Base-by-base conservation (phyloP, 2,113 vertebrate genomes). In the Leiothrix lutea region DNA sequence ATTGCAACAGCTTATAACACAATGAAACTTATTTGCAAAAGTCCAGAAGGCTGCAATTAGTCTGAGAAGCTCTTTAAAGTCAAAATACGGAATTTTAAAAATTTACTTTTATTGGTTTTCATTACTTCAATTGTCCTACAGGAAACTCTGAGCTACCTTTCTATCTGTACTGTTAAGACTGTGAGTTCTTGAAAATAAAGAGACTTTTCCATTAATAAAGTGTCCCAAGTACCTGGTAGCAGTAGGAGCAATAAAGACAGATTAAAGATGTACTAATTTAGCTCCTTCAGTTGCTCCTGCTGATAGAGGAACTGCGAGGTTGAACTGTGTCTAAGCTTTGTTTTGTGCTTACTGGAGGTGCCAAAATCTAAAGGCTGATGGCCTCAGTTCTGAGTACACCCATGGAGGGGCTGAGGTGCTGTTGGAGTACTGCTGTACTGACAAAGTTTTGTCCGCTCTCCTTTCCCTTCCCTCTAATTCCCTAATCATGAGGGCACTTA, bases 1-100 rank as follows among this genome's bases (percentile, higher is more conserved):
- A 73, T 56, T 95, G 72, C 72, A 94, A 84, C 47, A 89, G 80
- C 61, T 88, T 86, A 40, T 88, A 88, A 80, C 47, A 93, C 70
- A 84, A 84, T 88, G 51, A 58, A 92, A 88, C 13, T 56, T 40
- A 45, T 14, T 92, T 91, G 40, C 8, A 1, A 21, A 91, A 91
- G 35, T 90, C 66, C 71, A 87, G 62, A 97, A 82, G 70, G 53
- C n/a, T 79, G 50, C 54, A 61, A 42, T 87, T 87, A 92, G 36
- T 86, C 65, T 75, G 35, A 82, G 19, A 72, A 92, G 65, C 29
- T 61, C 80, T 91, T 94, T 69, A 54, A 81, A 92, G 69, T 70
- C 47, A 80, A 80, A 40, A 50, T 19, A 60, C 0, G 8, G 56
- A 80, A 87, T 86, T 80, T 12, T 0, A 48, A 75, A 87, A 75